phyloP scores from a whole-genome alignment of 2,113 vertebrate genomes.

The Gymnorhina tibicen region DNA sequence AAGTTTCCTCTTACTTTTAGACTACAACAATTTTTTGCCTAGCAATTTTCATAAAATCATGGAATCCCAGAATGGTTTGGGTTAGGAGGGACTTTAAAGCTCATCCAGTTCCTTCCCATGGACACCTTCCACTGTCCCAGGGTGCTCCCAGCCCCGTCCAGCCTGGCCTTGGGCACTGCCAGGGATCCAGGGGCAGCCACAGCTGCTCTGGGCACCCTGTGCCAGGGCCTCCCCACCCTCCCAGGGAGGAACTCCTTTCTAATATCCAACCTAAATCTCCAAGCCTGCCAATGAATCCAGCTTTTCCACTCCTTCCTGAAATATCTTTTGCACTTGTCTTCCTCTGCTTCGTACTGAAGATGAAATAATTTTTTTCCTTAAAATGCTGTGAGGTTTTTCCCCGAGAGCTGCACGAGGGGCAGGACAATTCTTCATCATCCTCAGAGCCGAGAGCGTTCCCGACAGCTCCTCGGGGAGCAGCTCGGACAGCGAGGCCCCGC shows the following conservation, averaged over 20 bases:
- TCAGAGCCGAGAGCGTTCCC: background rate
- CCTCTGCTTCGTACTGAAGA: background rate
- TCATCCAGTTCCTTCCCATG: rapidly evolving
- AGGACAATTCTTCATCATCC: background rate
- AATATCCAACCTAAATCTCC: background rate
- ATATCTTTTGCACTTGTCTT: background rate
- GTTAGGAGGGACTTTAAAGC: rapidly evolving
- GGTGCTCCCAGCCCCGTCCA: background rate
- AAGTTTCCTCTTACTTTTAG: background rate
- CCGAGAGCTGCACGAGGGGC: background rate
- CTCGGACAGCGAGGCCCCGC: background rate
- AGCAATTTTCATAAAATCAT: background rate
- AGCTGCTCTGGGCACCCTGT: background rate
- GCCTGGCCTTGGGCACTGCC: rapidly evolving
- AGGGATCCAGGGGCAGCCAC: background rate
- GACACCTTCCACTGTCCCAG: background rate
- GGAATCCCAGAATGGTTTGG: background rate
- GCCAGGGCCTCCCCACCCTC: background rate
- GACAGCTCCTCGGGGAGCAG: background rate
- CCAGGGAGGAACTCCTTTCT: background rate
- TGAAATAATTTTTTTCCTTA: background rate
- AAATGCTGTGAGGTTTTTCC: background rate
- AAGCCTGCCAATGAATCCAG: background rate
- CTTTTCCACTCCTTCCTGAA: background rate
- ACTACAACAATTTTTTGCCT: background rate